Base-by-base conservation (phyloP, 2,797 vertebrate genomes). In the Furcifer pardalis region DNA sequence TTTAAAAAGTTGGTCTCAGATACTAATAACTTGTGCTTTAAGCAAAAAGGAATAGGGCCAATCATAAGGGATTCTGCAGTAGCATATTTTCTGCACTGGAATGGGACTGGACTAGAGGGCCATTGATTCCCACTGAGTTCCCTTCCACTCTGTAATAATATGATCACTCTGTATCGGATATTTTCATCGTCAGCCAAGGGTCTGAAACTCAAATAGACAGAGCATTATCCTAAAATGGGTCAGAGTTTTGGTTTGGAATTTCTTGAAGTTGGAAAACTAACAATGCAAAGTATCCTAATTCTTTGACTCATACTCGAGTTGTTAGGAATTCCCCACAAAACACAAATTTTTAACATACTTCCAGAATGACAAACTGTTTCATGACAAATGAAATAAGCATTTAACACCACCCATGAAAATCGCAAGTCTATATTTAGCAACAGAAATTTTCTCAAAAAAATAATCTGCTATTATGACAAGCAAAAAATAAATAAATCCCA, bases 281-380 rank as follows among this genome's bases (percentile, higher is more conserved):
- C 4, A 56, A 56, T 44, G 27, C 37, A 42, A 32, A 52, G 89
- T 87, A 81, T 91, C 84, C 91, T 91, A n/a, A 63, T 81, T 80
- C 40, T 82, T 86, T 93, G 91, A 94, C 84, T 95, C 91, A 93
- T 89, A 85, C 56, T 81, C 92, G 52, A 92, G 86, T 91, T 91
- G 89, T 90, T 90, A 90, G 91, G 92, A 94, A 94, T 94, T 94
- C 90, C 94, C 93, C 94, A 93, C 87, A 86, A 92, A 93, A 88
- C 85, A 89, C 2, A 74, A 87, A 46, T 89, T 60, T 84, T 87
- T 91, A 84, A 94, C 87, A 94, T 78, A 84, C 82, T 92, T 84
- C 77, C 86, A 91, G 87, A 91, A 93, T 80, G 84, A 89, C 91
- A 93, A 91, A 89, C 91, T 89, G 89, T 90, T 92, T 91, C 91